A percentile compares a stretch with the other conserved stretches of the same genome.
phyloP scores from a whole-genome alignment of 2,113 vertebrate genomes.

The Myrmecophaga tridactyla region DNA sequence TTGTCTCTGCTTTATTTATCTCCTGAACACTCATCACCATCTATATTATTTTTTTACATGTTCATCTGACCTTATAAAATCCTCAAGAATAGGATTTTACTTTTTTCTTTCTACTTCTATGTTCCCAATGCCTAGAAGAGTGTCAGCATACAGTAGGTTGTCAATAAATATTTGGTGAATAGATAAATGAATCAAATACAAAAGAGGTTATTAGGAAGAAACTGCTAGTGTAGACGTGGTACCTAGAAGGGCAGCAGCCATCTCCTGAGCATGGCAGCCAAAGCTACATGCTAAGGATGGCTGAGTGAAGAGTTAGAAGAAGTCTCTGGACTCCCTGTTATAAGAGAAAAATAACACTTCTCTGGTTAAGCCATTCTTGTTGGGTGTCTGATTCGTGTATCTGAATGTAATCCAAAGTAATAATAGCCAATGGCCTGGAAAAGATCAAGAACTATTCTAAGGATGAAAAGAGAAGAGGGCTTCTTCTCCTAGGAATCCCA shows the following conservation, averaged over 20 bases:
- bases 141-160: background rate
- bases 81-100: background rate
- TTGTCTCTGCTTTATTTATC: background rate
- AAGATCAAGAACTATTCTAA: background rate
- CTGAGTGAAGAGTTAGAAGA: background rate
- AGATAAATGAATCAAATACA: background rate
- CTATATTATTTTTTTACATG: background rate
- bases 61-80: background rate
- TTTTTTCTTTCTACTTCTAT: background rate
- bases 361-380: background rate
- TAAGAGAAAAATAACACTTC: background rate
- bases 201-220: background rate
- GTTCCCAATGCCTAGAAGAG: background rate
- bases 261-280: background rate
- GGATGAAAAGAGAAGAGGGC: background rate
- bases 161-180: background rate
- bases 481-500: background rate
- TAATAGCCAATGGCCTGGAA: background rate
- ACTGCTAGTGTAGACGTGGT: background rate
- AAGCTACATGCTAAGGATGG: background rate
- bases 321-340: background rate
- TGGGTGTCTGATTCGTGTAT: background rate
- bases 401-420: background rate
- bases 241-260: background rate
- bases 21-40: background rate